Base-by-base conservation (phyloP, 2,888 invertebrate species). In the Dasysyrphus tricinctus region DNA sequence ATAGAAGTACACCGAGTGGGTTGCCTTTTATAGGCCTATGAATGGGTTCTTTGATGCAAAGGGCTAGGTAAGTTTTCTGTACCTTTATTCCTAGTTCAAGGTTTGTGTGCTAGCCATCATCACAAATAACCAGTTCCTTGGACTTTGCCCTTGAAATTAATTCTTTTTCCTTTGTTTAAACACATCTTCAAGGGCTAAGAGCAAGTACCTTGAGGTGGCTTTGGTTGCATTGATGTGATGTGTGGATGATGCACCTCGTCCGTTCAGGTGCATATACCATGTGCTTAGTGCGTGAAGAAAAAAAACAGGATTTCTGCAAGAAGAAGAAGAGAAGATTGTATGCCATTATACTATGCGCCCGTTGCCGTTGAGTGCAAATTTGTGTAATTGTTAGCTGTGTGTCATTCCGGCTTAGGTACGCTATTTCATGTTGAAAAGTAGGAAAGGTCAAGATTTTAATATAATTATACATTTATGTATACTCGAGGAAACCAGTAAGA, bases 1-100 rank as follows among this genome's bases (percentile, higher is more conserved):
- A 75, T 79, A 65, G 59, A 54, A 42, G 11, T 72, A 51, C 54
- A 72, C 2, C 57, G 59, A 72, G 75, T 67, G 70, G 47, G 24
- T 24, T 24, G 44, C 65, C 75, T 86, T 86, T 86, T 86, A 86
- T 86, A 86, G 85, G 76, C 72, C 69, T 32, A 34, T n/a, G 61
- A 24, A 34, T 24, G 49, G n/a, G 9, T 69, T 42, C 11, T 54
- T 34, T 19, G 32, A 11, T 29, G 73, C 5, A 19, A 49, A 29
- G 67, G 59, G 34, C 34, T 44, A 19, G n/a, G n/a, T 14, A 54
- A 2, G 24, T 2, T n/a, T 19, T 12, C n/a, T 8, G 37, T 49
- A 24, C 24, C 49, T 42, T n/a, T 42, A 37, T 78, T 39, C 42
- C 32, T 42, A 67, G 47, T n/a, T 54, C 65, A 77, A 82, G 82